A percentile compares a stretch with the other conserved stretches of the same genome.
These are phyloP conservation scores for Nomada lathburiana DNA, from an alignment of 2,888 invertebrate species.

Conservation along the genomic window DNA sequence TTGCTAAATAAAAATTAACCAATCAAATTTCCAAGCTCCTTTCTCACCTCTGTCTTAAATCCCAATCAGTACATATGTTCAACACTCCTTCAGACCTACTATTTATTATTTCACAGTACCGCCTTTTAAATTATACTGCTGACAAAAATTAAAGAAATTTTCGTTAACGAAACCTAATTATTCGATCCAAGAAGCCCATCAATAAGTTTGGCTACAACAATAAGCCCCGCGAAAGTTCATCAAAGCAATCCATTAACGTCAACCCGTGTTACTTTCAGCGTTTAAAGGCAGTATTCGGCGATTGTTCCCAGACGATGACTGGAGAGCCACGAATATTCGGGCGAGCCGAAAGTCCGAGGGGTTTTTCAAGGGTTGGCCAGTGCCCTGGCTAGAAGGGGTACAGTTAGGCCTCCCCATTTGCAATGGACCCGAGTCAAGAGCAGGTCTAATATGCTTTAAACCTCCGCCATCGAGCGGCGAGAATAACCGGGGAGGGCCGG, in stretches of 20 bases:
- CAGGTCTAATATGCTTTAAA: conserved; percentile 77
- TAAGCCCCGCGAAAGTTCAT: conserved; percentile 13
- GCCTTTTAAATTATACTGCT: too few species aligned
- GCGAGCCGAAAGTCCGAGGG: conserved; percentile 58
- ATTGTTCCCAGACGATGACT: conserved; percentile 53
- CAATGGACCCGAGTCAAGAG: conserved; percentile 73
- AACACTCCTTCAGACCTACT: too few species aligned
- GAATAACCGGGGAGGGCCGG: conserved; percentile 30
- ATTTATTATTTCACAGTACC: too few species aligned
- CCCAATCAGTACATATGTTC: too few species aligned
- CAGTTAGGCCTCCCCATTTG: conserved; percentile 67
- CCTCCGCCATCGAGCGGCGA: conserved; percentile 59
- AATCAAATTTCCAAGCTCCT: too few species aligned
- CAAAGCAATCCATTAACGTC: conserved; percentile 55
- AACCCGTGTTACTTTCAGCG: conserved; percentile 30
- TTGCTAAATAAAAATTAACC: too few species aligned
- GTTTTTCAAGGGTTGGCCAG: conserved; percentile 68
- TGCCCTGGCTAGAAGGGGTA: conserved; percentile 48
- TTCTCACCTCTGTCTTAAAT: too few species aligned
- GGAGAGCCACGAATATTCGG: conserved; percentile 53
- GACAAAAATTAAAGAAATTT: too few species aligned
- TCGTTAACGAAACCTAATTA: too few species aligned
- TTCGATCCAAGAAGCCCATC: neutral
- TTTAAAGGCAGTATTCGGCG: conserved; percentile 44
- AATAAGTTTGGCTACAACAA: neutral